Base-by-base conservation (phyloP, 2,113 vertebrate species). In the Solea senegalensis region DNA sequence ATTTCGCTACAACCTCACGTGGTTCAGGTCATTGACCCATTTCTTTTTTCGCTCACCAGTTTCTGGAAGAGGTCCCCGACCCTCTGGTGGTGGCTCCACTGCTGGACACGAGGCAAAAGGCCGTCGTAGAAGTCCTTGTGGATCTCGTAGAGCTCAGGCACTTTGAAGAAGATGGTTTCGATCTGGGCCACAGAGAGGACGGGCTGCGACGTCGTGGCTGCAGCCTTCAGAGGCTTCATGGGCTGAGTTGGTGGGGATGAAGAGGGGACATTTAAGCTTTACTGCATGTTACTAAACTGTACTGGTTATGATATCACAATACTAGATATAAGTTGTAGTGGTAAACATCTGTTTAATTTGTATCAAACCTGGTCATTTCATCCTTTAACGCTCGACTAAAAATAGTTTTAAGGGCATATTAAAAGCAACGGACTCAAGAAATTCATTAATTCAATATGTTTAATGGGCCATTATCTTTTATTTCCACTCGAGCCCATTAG, bases 91-190 rank as follows among this genome's bases (percentile, higher is more conserved):
- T 96, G 96, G 81, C 96, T 95, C 97, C 97, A 99, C 86, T 97
- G 96, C 85, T 98, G 97, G 69, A 99, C 96, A 0, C 97, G 93
- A 46, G 97, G 98, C 0, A 95, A 83, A 9, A 99, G 95, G 58
- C 95, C 94, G 0, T 99, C 97, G 0, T 99, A 99, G 91, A 99
- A 99, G 54, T 98, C 97, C 74, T 95, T 96, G 94, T 99, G 98
- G 90, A 98, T 95, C 92, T 98, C 97, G 0, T 96, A 97, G 75
- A 99, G 96, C 91, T 99, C 98, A 84, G 98, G 97, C 94, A 99
- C 97, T 93, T 98, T 98, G 93, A 98, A 99, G 93, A 99, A 99
- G 92, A 99, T 99, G 84, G 97, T 98, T 90, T 99, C 97, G 8
- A 99, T 97, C 94, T 99, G 98, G 84, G 96, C 94, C 55, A 94